Conservation (phyloP, 2,797 vertebrate species). For the Antennarius maculatus region DNA sequence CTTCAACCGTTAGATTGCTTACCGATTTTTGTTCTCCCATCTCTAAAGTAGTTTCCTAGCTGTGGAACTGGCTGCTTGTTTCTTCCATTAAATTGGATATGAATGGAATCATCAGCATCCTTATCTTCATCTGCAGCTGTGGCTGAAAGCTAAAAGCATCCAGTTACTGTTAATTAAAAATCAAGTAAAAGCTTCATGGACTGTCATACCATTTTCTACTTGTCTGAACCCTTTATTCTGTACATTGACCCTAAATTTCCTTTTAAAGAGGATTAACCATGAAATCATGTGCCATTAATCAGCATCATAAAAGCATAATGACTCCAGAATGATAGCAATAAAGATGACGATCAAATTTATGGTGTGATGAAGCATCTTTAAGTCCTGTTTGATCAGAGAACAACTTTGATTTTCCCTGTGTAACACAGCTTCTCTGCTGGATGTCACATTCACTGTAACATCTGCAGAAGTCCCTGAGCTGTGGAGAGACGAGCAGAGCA, state of each 20-base stretch:
- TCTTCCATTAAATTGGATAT: slow-evolving; percentile 43
- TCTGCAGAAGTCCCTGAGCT: slow-evolving; percentile 35
- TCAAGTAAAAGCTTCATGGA: background rate
- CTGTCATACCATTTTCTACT: background rate
- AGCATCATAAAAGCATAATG: slow-evolving; percentile 51
- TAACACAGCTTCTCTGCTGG: background rate
- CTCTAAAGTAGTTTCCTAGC: slow-evolving; percentile 79
- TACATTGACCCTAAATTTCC: slow-evolving; percentile 9
- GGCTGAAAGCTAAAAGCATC: slow-evolving; percentile 65
- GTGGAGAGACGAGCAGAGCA: slow-evolving; percentile 21
- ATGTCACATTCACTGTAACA: slow-evolving; percentile 26
- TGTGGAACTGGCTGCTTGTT: slow-evolving; percentile 35
- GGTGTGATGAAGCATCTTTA: background rate
- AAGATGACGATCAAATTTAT: slow-evolving; percentile 22
- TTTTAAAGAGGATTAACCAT: slow-evolving; percentile 18
- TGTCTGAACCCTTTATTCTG: background rate
- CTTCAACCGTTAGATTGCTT: slow-evolving; percentile 14
- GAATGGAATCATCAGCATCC: slow-evolving; percentile 52
- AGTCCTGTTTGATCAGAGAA: slow-evolving; percentile 3
- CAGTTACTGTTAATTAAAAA: slow-evolving; percentile 13
- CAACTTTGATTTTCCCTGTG: background rate
- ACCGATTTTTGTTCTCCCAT: slow-evolving; percentile 81
- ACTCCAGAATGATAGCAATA: slow-evolving; percentile 38
- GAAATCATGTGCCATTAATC: slow-evolving; percentile 23
- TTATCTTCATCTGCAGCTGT: slow-evolving; percentile 49